Conservation (phyloP, 1,140 invertebrate genomes). For the Lepidostoma basale region DNA sequence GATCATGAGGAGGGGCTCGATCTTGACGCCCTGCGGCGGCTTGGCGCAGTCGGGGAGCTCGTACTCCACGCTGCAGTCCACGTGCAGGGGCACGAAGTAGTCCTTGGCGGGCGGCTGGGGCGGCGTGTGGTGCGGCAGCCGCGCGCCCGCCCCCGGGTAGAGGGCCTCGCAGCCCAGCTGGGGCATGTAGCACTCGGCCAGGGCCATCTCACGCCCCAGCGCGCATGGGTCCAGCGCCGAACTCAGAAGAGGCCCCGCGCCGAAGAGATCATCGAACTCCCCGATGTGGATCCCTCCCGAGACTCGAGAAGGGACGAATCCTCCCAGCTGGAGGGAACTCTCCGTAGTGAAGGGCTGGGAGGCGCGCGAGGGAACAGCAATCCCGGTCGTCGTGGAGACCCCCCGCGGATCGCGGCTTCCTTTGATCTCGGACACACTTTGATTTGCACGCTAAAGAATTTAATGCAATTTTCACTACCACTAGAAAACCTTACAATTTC, state of each 20-base stretch:
- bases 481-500: not conserved
- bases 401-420: not conserved
- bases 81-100: constrained; percentile 78
- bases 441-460: not conserved
- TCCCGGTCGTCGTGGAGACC: not conserved
- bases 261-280: too few species aligned
- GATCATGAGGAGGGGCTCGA: constrained; percentile 81
- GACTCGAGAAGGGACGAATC: too few species aligned
- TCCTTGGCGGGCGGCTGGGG: constrained; percentile 65
- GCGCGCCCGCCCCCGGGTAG: constrained; percentile 19
- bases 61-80: constrained; percentile 85
- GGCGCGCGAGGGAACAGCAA: not conserved
- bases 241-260: not conserved
- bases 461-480: not conserved
- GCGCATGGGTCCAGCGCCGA: not conserved
- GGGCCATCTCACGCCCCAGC: constrained; percentile 30
- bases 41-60: constrained; percentile 82
- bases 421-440: not conserved
- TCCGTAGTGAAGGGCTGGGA: too few species aligned
- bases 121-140: constrained; percentile 6
- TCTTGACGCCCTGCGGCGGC: constrained; percentile 74
- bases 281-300: too few species aligned
- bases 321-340: not conserved
- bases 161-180: constrained; percentile 20
- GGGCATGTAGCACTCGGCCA: constrained; percentile 39